Evolutionary conservation across 2,888 invertebrate species (phyloP), one percentile per base, ranked within the genome.

Genomic region (Nephrotoma guestfalica): DNA sequence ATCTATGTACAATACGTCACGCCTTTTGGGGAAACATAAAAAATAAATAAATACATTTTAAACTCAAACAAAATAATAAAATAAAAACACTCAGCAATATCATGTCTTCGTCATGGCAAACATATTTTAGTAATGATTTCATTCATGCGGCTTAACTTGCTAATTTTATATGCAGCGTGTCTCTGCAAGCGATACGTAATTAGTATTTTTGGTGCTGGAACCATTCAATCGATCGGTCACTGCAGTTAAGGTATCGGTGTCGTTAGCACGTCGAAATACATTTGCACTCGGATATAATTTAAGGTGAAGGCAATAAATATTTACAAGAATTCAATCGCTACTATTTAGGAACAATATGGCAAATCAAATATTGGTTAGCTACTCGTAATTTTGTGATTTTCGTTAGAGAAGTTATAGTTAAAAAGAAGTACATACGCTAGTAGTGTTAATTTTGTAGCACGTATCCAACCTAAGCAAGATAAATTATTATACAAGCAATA

Each of bases 391-490:
- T 71, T 71, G 71, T 30, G 30, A 3, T 71, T 71, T 71, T 71
- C 2, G 18, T 71, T 9, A 71, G 30, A 18, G 41, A 18, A 86
- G n/a, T 57, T 86, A 51, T 51, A 57, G 57, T 71, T 30, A 86
- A 86, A 30, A 51, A 51, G 85, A 83, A 85, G 86, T 88, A 88
- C 88, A 86, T 88, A 88, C 88, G 88, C 87, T 45, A 87, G 57
- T 41, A 88, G 86, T 15, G 88, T 88, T 87, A 87, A 87, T 87
- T 87, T 87, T 84, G 86, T 87, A 83, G 87, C 88, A 83, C 86
- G 86, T 86, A 86, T 86, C 88, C 88, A 88, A 86, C 88, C 88
- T 86, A 86, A 57, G 45, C 83, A 83, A 86, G 42, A 41, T 30
- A 30, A 30, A 71, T 71, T 71, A 43, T 43, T 43, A 43, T 47